Evolutionary conservation across 2,888 invertebrate genomes (phyloP), one percentile per base, ranked within the genome.

Genomic region (Apamea epomidion): DNA sequence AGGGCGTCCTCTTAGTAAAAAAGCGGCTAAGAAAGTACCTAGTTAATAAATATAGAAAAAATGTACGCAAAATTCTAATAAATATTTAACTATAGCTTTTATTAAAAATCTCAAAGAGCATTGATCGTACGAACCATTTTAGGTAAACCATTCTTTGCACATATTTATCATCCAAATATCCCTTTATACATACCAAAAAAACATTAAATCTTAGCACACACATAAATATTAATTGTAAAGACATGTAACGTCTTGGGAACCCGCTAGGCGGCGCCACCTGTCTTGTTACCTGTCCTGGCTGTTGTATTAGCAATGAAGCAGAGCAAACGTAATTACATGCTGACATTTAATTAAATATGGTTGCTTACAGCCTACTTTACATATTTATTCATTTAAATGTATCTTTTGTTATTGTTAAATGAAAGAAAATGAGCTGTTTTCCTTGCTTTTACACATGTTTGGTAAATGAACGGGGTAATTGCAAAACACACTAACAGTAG

Each of bases 271-370:
- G 77, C 60, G 83, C 71, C 78, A 86, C 82, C 71, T 86, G 84
- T 45, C 42, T 1, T n/a, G 25, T 58, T 10, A 58, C 58, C 25
- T 25, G 25, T 58, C 25, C 12, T 58, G 25, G 10, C 25, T 58
- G 51, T 51, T 51, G 4, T 37, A 32, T 71, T 54, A 72, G 62
- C 64, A 68, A 14, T 14, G 29, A 29, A 37, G 25, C 64, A 45
- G 51, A 67, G 14, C 60, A 58, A 67, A 78, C 74, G 69, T 68
- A 72, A 74, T 84, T 71, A 84, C 21, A 45, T 8, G 65, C 37
- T 64, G 62, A 76, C 74, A 80, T 58, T 84, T 83, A 80, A 84
- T 84, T 86, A 81, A 84, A 83, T 42, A 73, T 83, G 76, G 51
- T 65, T 12, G 71, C 51, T 62, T 51, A 81, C 65, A n/a, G 42